Evolutionary conservation across 2,797 vertebrate genomes (phyloP).

Genomic region (Pseudomugil gertrudae): DNA sequence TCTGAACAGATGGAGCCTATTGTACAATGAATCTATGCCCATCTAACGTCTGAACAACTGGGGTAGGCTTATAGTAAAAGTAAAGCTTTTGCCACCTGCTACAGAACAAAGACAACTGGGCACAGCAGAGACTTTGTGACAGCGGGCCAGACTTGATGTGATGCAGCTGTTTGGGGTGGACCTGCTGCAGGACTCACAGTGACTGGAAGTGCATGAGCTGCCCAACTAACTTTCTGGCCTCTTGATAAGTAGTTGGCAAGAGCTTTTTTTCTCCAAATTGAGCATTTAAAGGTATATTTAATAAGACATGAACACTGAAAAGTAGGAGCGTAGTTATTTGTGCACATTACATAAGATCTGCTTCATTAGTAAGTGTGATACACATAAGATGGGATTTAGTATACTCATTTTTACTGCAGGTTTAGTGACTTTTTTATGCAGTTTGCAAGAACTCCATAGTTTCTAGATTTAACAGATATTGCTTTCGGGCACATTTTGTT

Average conservation of each 20-base stretch:
- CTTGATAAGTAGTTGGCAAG: slow-evolving; percentile 2
- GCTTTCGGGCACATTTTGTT: background rate
- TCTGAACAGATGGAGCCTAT: slow-evolving; percentile 69
- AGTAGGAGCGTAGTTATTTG: background rate
- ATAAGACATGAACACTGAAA: background rate
- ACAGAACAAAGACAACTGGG: slow-evolving; percentile 51
- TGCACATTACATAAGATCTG: background rate
- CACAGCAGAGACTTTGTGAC: slow-evolving; percentile 46
- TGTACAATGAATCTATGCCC: slow-evolving; percentile 49
- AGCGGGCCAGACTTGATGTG: slow-evolving; percentile 58
- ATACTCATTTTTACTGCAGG: background rate
- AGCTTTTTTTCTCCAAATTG: no score
- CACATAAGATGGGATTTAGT: background rate
- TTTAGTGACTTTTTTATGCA: background rate
- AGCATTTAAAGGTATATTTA: background rate
- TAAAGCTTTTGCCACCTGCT: slow-evolving; percentile 23
- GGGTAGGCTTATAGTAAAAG: slow-evolving; percentile 42
- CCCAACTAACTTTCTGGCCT: slow-evolving; percentile 19
- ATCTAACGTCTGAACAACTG: slow-evolving; percentile 64
- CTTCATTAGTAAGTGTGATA: background rate
- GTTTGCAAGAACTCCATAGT: background rate
- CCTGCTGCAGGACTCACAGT: slow-evolving; percentile 16
- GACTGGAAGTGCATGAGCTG: slow-evolving; percentile 30
- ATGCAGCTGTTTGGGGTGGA: slow-evolving; percentile 58
- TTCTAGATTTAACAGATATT: background rate